Base-by-base conservation (phyloP, 1,140 invertebrate species). In the Vanessa atalanta region DNA sequence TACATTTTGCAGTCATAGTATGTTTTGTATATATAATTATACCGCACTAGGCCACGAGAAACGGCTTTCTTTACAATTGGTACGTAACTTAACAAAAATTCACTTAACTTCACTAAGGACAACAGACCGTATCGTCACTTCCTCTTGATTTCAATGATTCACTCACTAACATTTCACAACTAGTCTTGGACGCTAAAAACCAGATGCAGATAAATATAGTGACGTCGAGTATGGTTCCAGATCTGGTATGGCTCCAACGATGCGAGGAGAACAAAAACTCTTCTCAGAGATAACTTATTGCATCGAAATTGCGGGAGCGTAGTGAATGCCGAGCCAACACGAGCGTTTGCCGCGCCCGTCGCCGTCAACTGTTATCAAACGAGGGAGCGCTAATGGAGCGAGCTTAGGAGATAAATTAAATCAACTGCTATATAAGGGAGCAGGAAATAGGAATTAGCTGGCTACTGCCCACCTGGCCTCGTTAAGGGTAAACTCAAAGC, bases 381-480 rank as follows among this genome's bases (percentile, higher is more conserved):
- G 80, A 83, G 86, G 87, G 85, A 78, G 82, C 81, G 75, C 75
- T 92, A 90, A 92, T 89, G 86, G 89, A 83, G 82, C 80, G 79
- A 84, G 86, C 82, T 84, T 85, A 84, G 81, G 70, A 86, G 85
- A 90, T 88, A 90, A 90, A 89, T 92, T 90, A 83, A 87, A 89
- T 90, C 82, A 84, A 83, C 82, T 82, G 77, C 80, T 79, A 80
- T 82, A 83, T 79, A 87, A 90, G 84, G 85, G 88, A 84, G 81
- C 81, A 84, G 88, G 88, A 89, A 90, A 81, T 85, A 83, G 84
- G 83, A 84, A 85, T 85, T 86, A 85, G 79, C 75, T 66, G 77
- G 70, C 70, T 68, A 76, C 76, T 79, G 69, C 61, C 71, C 79
- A 78, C 69, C 73, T 70, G 73, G 64, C 68, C 55, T 71, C 68